A percentile compares a stretch with the other conserved stretches of the same genome.
These are phyloP conservation scores for Orycteropus afer DNA, from an alignment of 2,113 vertebrate genomes.

Conservation along the genomic window DNA sequence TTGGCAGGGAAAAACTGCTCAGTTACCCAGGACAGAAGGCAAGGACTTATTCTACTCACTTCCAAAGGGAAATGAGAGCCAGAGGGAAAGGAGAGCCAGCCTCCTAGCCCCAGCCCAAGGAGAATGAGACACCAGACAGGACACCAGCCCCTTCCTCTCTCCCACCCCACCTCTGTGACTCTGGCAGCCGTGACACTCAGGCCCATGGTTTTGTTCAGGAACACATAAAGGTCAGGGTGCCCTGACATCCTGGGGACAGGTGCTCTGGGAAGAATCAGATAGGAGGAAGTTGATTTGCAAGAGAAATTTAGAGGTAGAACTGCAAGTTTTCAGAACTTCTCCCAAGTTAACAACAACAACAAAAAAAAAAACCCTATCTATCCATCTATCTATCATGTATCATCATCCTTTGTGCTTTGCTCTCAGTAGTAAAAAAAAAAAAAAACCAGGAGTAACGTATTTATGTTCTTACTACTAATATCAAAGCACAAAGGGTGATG, in stretches of 20 bases:
- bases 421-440: constrained; percentile 10
- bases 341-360: background rate
- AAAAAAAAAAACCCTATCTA: background rate
- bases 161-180: background rate
- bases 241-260: background rate
- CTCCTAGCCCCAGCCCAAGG: background rate
- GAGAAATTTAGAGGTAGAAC: background rate
- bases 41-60: background rate
- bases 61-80: too few species aligned
- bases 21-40: background rate
- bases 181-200: background rate
- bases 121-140: background rate
- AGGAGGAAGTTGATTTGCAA: background rate
- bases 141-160: background rate
- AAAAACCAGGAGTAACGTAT: background rate
- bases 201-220: background rate
- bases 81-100: background rate
- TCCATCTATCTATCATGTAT: background rate
- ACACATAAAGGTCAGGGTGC: background rate
- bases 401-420: background rate
- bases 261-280: background rate
- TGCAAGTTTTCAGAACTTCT: constrained; percentile 1
- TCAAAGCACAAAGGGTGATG: too few species aligned
- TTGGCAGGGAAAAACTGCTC: background rate
- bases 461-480: too few species aligned